phyloP scores from a whole-genome alignment of 2,888 invertebrate genomes.

The Yponomeuta sedellus region DNA sequence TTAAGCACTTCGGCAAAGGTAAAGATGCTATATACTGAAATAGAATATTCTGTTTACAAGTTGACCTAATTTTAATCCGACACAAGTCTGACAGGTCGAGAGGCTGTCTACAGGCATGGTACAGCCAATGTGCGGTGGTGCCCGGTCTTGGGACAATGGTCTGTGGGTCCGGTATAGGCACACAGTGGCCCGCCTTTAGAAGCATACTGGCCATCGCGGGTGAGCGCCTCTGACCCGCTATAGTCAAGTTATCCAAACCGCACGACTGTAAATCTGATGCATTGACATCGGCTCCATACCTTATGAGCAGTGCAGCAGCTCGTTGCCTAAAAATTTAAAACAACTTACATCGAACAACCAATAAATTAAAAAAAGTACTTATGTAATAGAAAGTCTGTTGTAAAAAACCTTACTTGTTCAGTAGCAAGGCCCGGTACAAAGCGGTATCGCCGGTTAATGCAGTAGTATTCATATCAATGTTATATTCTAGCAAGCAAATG shows the following conservation, averaged over 20 bases:
- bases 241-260: constrained; percentile 72
- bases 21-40: constrained; percentile 51
- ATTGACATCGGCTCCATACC: constrained; percentile 80
- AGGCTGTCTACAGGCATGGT: constrained; percentile 61
- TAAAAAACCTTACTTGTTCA: constrained; percentile 53
- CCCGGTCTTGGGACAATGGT: constrained; percentile 33
- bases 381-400: too few relatives aligned
- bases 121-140: constrained; percentile 54
- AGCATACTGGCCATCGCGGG: constrained; percentile 49
- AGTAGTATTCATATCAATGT: constrained; percentile 60
- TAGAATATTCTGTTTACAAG: constrained; percentile 47
- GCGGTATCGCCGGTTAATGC: constrained; percentile 71
- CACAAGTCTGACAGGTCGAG: constrained; percentile 73
- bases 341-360: too few relatives aligned
- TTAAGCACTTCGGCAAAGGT: constrained; percentile 74
- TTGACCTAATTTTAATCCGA: constrained; percentile 70
- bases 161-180: constrained; percentile 26
- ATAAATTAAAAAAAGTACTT: too few relatives aligned
- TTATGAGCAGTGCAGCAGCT: constrained; percentile 75
- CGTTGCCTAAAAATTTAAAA: constrained; percentile 46
- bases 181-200: constrained; percentile 58
- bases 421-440: constrained; percentile 66
- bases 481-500: constrained; percentile 57
- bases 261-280: constrained; percentile 73
- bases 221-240: constrained; percentile 61